Conservation (phyloP, 2,113 vertebrate genomes). For the Cepphus grylle region DNA sequence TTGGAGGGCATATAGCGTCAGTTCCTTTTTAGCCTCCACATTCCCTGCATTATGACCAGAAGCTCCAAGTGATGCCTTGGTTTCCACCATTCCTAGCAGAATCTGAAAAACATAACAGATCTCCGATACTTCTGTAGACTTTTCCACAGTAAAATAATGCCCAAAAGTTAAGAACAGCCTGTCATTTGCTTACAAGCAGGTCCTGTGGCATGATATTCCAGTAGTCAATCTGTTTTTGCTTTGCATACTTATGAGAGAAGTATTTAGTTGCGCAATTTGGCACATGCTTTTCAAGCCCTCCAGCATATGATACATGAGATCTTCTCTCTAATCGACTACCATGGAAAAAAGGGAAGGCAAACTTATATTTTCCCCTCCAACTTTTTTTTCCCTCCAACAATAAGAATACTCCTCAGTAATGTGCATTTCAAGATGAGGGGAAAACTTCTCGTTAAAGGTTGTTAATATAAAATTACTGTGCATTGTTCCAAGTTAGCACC, state of each 20-base stretch:
- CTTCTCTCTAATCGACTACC: neutral
- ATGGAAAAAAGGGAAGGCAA: neutral
- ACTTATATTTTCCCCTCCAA: neutral
- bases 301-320: neutral
- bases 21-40: neutral
- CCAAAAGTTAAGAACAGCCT: neutral
- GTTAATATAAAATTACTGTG: conserved; percentile 32
- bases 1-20: neutral
- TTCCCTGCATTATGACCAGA: neutral
- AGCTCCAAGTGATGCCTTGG: neutral
- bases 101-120: neutral
- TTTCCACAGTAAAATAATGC: neutral
- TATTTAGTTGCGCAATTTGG: conserved; percentile 13
- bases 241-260: neutral
- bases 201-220: neutral
- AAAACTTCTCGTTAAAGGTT: conserved; percentile 41
- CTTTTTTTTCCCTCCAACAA: no score
- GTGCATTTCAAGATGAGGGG: conserved; percentile 23
- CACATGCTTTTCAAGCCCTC: neutral
- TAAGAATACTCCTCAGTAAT: conserved; percentile 32
- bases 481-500: neutral
- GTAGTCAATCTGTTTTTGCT: conserved; percentile 4
- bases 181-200: neutral
- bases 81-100: neutral
- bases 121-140: neutral